Evolutionary conservation across 2,113 vertebrate genomes (phyloP).

Genomic region (Paratilapia polleni): DNA sequence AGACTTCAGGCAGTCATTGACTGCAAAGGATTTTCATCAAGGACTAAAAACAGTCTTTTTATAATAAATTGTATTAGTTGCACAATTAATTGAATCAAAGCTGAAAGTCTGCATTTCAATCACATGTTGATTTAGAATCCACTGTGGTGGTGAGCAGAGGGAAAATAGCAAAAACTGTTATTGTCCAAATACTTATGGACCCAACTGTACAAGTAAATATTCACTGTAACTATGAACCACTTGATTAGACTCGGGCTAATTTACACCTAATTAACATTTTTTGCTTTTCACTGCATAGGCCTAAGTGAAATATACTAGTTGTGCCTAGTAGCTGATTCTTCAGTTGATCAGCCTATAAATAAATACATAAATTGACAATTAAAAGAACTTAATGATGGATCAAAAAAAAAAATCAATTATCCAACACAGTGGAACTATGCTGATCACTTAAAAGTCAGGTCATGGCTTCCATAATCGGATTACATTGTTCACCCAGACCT

Average conservation of each 20-base stretch:
- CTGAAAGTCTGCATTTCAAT: background rate
- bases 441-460: slow-evolving; percentile 11
- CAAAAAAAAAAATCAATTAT: slow-evolving; percentile 27
- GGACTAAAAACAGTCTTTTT: too few relatives aligned
- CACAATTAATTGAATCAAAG: too few relatives aligned
- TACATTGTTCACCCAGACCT: slow-evolving; percentile 32
- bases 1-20: too few relatives aligned
- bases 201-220: background rate
- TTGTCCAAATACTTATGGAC: background rate
- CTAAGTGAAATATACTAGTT: background rate
- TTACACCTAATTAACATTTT: background rate
- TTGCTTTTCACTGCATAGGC: background rate
- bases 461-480: slow-evolving; percentile 25
- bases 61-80: too few relatives aligned
- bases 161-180: background rate
- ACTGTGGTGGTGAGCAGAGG: background rate
- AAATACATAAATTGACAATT: background rate
- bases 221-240: background rate
- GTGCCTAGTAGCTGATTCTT: background rate
- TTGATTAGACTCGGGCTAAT: background rate
- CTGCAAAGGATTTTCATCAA: too few relatives aligned
- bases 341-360: background rate
- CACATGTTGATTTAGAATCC: background rate
- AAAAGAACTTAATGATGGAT: background rate
- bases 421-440: background rate